Percentiles rank a stretch among this genome's conserved stretches.
These are phyloP conservation scores for Asteroscopus sphinx DNA, from an alignment of 2,888 invertebrate species.

Conservation along the genomic window DNA sequence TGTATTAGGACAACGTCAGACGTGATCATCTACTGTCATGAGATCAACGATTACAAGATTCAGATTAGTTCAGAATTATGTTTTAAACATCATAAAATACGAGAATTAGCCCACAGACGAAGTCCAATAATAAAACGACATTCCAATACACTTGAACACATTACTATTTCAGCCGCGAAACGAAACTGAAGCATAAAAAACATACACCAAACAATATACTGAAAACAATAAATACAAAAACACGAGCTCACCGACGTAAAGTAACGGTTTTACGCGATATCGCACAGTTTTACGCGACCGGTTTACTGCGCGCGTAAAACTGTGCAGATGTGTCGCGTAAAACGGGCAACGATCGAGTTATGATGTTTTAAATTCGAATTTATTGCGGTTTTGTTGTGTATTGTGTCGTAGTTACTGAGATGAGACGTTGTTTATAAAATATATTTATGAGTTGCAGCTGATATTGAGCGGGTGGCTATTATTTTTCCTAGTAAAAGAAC, in stretches of 20 bases:
- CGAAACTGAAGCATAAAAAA: conserved; percentile 8
- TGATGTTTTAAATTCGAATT: conserved; percentile 30
- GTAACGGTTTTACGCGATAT: conserved; percentile 40
- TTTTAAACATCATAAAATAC: too few species aligned
- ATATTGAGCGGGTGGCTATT: neutral
- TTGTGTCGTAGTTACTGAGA: conserved; percentile 1
- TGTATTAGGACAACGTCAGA: too few species aligned
- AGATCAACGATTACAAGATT: too few species aligned
- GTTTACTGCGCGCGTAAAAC: conserved; percentile 45
- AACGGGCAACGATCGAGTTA: conserved; percentile 24
- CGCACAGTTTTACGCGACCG: conserved; percentile 26
- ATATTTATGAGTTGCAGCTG: neutral
- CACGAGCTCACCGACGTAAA: conserved; percentile 25
- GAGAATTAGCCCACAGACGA: too few species aligned
- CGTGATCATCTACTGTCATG: too few species aligned
- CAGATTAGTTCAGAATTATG: too few species aligned
- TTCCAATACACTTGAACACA: neutral
- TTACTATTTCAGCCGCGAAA: conserved; percentile 4
- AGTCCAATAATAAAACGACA: neutral
- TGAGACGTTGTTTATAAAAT: conserved; percentile 1
- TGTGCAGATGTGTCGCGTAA: conserved; percentile 14
- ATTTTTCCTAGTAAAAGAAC: neutral
- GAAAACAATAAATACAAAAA: conserved; percentile 29
- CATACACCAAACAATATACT: conserved; percentile 28
- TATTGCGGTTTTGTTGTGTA: conserved; percentile 16